These are phyloP conservation scores for Drosophila hawaiiensis DNA, from an alignment of 2,888 invertebrate species.

Conservation along the genomic window DNA sequence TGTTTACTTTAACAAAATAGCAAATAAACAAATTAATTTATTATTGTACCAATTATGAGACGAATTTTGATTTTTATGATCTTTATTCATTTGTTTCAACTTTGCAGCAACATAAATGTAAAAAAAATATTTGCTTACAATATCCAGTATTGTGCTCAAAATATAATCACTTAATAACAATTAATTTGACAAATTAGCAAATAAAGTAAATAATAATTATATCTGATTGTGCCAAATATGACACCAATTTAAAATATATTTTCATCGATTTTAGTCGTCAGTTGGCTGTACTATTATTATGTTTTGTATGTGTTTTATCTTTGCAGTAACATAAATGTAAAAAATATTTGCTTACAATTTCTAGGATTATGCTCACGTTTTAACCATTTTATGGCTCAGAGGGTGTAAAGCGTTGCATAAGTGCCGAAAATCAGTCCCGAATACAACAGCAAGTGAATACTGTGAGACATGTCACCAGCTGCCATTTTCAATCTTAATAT, in stretches of 20 bases:
- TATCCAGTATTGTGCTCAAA: constrained; percentile 25
- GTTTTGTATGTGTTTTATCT: not conserved
- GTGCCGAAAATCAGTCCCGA: constrained; percentile 22
- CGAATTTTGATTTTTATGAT: not conserved
- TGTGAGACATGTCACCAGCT: constrained; percentile 63
- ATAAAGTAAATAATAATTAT: not conserved
- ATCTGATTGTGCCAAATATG: not conserved
- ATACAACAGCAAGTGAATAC: constrained; percentile 32
- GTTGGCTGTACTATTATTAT: not conserved
- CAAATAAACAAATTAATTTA: not conserved
- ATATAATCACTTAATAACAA: not conserved
- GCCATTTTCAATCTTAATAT: constrained; percentile 80
- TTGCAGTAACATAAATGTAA: not conserved
- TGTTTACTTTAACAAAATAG: not conserved
- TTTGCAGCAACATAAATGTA: not conserved
- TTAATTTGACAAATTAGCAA: not conserved
- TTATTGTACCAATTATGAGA: not conserved
- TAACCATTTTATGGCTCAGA: constrained; percentile 40
- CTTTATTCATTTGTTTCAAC: not conserved
- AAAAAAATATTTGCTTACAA: constrained; percentile 4
- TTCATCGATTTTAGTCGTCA: not conserved
- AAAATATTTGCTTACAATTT: constrained; percentile 14
- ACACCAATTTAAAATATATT: too few relatives aligned
- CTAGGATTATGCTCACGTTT: constrained; percentile 33
- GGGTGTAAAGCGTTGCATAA: constrained; percentile 41